Percentiles rank a stretch among this genome's conserved stretches.
These are phyloP conservation scores for Thamnophis sirtalis DNA, from an alignment of 2,113 vertebrate genomes.

Conservation along the genomic window DNA sequence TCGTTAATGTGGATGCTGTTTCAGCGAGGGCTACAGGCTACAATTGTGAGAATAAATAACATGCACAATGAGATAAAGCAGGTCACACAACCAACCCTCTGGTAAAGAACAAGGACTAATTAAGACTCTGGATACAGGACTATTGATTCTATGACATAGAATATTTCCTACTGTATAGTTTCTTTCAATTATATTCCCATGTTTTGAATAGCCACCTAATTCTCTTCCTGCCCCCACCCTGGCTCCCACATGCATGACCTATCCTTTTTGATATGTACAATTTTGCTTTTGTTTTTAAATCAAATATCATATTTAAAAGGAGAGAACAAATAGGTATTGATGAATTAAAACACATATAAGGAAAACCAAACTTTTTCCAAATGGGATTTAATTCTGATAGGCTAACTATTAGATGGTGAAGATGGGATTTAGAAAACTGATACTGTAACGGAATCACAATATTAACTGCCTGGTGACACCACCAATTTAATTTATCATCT, in stretches of 20 bases:
- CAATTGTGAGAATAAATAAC: background rate
- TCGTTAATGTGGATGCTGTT: background rate
- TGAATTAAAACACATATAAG: background rate
- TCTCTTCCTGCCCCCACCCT: background rate
- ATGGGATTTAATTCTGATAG: background rate
- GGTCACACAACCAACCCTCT: background rate
- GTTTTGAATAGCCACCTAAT: background rate
- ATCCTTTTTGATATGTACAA: background rate
- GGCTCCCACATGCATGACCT: background rate
- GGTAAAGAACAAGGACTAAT: background rate
- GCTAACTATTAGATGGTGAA: too few species aligned
- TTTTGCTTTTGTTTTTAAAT: background rate
- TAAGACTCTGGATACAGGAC: background rate
- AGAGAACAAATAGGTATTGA: background rate
- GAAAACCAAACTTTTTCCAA: background rate
- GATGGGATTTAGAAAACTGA: background rate
- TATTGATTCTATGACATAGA: background rate
- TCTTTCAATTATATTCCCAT: background rate
- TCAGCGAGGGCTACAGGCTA: background rate
- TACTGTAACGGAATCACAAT: background rate
- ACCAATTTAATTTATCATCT: background rate
- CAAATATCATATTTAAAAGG: background rate
- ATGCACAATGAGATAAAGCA: background rate
- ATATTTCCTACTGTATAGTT: background rate
- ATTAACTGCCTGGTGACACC: too few species aligned